Evolutionary conservation across 2,888 invertebrate species (phyloP).

Genomic region (Hyposoter dolosus): DNA sequence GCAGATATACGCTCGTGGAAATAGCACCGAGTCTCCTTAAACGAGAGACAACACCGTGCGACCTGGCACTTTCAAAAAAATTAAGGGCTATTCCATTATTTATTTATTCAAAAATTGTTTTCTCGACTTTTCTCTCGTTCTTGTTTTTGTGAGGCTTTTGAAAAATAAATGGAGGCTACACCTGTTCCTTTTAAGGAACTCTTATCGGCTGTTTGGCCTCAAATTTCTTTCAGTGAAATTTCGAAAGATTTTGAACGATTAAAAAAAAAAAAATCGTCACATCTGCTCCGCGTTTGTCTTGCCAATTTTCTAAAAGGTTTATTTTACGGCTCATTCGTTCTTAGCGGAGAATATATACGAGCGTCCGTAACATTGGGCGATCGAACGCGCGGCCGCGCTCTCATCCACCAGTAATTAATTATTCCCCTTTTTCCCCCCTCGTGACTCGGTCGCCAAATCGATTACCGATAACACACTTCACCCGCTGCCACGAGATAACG

Average conservation of each 20-base stretch:
- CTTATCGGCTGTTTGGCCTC: no score
- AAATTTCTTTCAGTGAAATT: no score
- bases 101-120: background rate
- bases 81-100: conserved; percentile 51
- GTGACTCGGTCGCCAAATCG: conserved; percentile 57
- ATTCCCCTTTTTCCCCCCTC: conserved; percentile 17
- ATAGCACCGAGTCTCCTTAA: background rate
- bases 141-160: background rate
- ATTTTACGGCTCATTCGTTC: background rate
- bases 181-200: no score
- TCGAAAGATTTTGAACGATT: no score
- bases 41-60: conserved; percentile 14
- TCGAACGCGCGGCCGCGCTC: conserved; percentile 57
- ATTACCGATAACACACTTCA: conserved; percentile 61
- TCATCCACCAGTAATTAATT: conserved; percentile 66
- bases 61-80: conserved; percentile 69
- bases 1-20: background rate
- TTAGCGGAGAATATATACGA: conserved; percentile 38
- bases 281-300: background rate
- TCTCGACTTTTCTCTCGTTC: background rate
- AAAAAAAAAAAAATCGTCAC: background rate
- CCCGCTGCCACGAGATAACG: conserved; percentile 61
- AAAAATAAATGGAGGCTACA: no score
- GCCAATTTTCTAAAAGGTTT: background rate
- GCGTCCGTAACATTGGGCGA: conserved; percentile 46